These are phyloP conservation scores for Heloderma charlesbogerti DNA, from an alignment of 2,113 vertebrate species.

Conservation along the genomic window DNA sequence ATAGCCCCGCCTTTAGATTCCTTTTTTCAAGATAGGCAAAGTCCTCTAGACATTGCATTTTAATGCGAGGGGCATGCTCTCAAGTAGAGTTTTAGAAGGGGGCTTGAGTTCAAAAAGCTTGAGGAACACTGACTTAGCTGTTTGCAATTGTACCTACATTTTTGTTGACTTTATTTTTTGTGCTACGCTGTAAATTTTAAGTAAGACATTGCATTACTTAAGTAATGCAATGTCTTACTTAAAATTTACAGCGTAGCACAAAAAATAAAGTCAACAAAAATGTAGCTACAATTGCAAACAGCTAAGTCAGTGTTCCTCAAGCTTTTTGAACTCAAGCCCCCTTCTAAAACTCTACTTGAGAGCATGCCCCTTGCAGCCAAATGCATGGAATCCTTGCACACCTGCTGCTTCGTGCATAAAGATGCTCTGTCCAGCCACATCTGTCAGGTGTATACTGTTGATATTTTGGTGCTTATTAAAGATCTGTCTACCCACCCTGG, in stretches of 20 bases:
- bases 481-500: not conserved
- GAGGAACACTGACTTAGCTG: not conserved
- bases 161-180: not conserved
- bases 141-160: not conserved
- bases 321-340: not conserved
- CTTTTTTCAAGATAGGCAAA: conserved; percentile 11
- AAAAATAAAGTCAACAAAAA: not conserved
- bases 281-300: not conserved
- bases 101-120: not conserved
- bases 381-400: not conserved
- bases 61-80: not conserved
- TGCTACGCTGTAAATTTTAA: conserved; percentile 40
- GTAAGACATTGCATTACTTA: conserved; percentile 24
- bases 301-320: not conserved
- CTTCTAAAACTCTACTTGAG: not conserved
- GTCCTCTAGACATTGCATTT: conserved; percentile 5
- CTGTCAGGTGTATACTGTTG: not conserved
- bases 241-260: conserved; percentile 35
- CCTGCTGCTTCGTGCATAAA: not conserved
- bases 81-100: not conserved
- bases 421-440: not conserved
- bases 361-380: not conserved
- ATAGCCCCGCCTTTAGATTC: not conserved
- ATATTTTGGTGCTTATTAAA: not conserved
- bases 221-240: conserved; percentile 27